A percentile compares a stretch with the other conserved stretches of the same genome.
These are phyloP conservation scores for Remorina albescens DNA, from an alignment of 2,797 vertebrate species.

Conservation along the genomic window DNA sequence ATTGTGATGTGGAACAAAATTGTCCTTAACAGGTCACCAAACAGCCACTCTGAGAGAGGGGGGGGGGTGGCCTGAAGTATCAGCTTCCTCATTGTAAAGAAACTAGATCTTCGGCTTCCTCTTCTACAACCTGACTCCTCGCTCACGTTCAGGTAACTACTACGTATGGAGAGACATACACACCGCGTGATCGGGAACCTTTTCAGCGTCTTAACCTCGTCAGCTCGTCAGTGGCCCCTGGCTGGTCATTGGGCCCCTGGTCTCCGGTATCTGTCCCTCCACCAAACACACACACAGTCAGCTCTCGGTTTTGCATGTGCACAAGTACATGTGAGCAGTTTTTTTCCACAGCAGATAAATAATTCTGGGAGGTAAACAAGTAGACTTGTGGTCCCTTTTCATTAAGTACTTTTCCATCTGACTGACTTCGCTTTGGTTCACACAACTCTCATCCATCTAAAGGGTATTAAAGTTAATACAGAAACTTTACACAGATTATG, in stretches of 20 bases:
- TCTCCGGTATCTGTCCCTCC: constrained; percentile 1
- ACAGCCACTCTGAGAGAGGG: neutral
- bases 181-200: neutral
- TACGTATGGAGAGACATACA: neutral
- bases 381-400: constrained; percentile 10
- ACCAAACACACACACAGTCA: constrained; percentile 19
- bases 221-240: constrained; percentile 28
- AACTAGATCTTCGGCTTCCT: constrained; percentile 77
- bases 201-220: constrained; percentile 55
- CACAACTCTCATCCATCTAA: neutral
- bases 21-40: constrained; percentile 37
- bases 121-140: constrained; percentile 66
- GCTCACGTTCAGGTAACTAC: constrained; percentile 31
- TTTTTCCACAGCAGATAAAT: constrained; percentile 52
- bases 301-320: constrained; percentile 11
- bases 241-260: constrained; percentile 28
- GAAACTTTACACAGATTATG: too few species aligned
- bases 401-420: constrained; percentile 17
- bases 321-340: constrained; percentile 38
- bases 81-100: constrained; percentile 61
- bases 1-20: neutral
- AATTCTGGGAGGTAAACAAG: constrained; percentile 33
- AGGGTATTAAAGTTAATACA: neutral
- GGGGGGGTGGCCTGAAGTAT: constrained; percentile 41
- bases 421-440: neutral